These are phyloP conservation scores for Artibeus lituratus DNA, from an alignment of 2,797 vertebrate species.

Conservation along the genomic window DNA sequence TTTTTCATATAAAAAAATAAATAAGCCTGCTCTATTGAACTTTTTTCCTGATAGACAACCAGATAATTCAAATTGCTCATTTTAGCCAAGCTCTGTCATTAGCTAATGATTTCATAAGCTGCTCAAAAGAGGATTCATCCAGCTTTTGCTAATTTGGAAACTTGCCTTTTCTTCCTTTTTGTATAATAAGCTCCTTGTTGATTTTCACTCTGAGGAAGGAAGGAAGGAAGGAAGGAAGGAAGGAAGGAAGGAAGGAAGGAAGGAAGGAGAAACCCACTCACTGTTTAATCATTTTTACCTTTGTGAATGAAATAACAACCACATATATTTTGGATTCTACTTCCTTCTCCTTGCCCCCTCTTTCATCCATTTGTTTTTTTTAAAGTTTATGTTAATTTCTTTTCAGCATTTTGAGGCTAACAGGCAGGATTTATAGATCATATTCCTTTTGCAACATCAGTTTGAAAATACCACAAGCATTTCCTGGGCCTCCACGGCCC, in stretches of 20 bases:
- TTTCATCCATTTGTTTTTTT: constrained; percentile 1
- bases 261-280: too few relatives aligned
- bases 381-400: constrained; percentile 18
- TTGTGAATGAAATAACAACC: not conserved
- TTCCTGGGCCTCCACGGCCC: constrained; percentile 37
- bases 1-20: constrained; percentile 45
- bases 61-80: not conserved
- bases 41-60: constrained; percentile 38
- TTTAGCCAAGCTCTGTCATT: not conserved
- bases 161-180: constrained; percentile 10
- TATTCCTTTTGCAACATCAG: constrained; percentile 42
- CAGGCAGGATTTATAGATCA: constrained; percentile 38
- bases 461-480: constrained; percentile 54
- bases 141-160: not conserved
- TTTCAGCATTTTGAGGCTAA: constrained; percentile 42
- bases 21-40: constrained; percentile 10
- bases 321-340: not conserved
- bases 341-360: constrained; percentile 6
- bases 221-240: not conserved
- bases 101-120: constrained; percentile 12
- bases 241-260: too few relatives aligned
- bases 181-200: not conserved
- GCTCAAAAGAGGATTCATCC: constrained; percentile 23
- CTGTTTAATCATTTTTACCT: not conserved
- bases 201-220: not conserved